Percentiles rank a stretch among this genome's conserved stretches.
Conservation (phyloP, 2,888 invertebrate genomes). For the Amblyjoppa fuscipennis region DNA sequence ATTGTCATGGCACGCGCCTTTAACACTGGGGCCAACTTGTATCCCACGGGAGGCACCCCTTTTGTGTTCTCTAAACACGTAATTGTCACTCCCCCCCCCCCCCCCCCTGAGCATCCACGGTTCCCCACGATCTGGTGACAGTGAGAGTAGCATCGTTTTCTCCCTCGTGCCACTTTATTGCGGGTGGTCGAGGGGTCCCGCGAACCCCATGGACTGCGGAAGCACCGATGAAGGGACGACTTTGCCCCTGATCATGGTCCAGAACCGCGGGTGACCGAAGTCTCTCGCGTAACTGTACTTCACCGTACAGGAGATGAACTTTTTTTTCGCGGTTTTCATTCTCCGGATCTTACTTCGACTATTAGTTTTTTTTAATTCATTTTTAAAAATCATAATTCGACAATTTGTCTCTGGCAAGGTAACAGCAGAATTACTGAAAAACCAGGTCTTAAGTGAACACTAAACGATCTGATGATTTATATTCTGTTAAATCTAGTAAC, state of each 20-base stretch:
- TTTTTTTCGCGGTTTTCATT: neutral
- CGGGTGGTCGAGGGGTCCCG: slow-evolving; percentile 64
- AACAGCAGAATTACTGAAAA: neutral
- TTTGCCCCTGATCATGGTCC: slow-evolving; percentile 49
- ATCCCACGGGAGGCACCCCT: slow-evolving; percentile 80
- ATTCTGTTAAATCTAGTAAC: too few species aligned
- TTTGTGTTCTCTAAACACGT: slow-evolving; percentile 81
- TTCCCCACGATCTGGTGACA: slow-evolving; percentile 60
- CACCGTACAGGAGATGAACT: neutral
- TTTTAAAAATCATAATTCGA: neutral
- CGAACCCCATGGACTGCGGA: slow-evolving; percentile 54
- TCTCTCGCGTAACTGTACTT: slow-evolving; percentile 4
- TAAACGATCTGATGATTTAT: neutral
- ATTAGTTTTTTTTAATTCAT: neutral
- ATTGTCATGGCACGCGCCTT: slow-evolving; percentile 79
- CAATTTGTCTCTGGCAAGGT: neutral
- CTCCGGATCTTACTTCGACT: neutral
- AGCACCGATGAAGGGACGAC: slow-evolving; percentile 45
- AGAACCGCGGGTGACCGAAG: slow-evolving; percentile 70
- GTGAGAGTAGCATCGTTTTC: slow-evolving; percentile 57
- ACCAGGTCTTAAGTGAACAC: neutral
- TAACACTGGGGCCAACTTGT: slow-evolving; percentile 72
- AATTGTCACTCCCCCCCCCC: slow-evolving; percentile 80
- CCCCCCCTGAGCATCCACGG: slow-evolving; percentile 67
- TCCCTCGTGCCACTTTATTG: slow-evolving; percentile 39